Percentiles rank a stretch among this genome's conserved stretches.
These are phyloP conservation scores for Drosophila orosa DNA, from an alignment of 1,140 invertebrate genomes.

Conservation along the genomic window DNA sequence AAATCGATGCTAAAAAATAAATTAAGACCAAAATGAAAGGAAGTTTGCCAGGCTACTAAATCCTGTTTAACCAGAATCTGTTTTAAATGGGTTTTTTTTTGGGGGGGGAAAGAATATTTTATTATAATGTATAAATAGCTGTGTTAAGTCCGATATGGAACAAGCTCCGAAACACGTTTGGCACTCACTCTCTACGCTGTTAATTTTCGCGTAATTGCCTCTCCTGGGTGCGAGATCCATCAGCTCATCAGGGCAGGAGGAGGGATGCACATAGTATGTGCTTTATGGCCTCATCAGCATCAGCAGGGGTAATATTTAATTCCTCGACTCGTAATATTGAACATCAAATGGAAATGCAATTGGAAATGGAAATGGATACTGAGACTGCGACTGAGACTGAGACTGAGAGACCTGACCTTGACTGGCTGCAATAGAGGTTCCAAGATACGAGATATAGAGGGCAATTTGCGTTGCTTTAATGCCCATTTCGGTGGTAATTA, in stretches of 20 bases:
- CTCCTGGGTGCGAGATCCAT: conserved; percentile 21
- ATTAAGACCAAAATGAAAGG: conserved; percentile 9
- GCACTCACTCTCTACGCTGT: not conserved
- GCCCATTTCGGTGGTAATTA: conserved; percentile 68
- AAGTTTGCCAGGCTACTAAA: conserved; percentile 2
- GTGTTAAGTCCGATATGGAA: conserved; percentile 3
- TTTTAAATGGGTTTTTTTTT: conserved; percentile 12
- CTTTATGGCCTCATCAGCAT: conserved; percentile 70
- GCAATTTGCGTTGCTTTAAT: conserved; percentile 28
- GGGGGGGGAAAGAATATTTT: conserved; percentile 10
- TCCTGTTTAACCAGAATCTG: conserved; percentile 21
- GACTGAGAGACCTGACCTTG: conserved; percentile 4
- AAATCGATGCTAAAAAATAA: conserved; percentile 1
- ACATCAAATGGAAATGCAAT: conserved; percentile 27
- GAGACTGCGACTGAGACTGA: not conserved
- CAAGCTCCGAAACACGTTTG: conserved; percentile 43
- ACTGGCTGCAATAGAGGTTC: conserved; percentile 6
- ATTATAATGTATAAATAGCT: conserved; percentile 3
- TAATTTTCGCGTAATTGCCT: conserved; percentile 45
- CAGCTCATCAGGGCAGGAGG: conserved; percentile 11
- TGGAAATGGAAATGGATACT: conserved; percentile 12
- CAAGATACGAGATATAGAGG: conserved; percentile 19
- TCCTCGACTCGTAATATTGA: conserved; percentile 25
- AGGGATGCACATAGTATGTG: conserved; percentile 33
- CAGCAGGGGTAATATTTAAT: conserved; percentile 52